Evolutionary conservation across 64 coral and sea anemone genomes (phyloP), one percentile per base, ranked within the genome.

Genomic region (Actinia equina): DNA sequence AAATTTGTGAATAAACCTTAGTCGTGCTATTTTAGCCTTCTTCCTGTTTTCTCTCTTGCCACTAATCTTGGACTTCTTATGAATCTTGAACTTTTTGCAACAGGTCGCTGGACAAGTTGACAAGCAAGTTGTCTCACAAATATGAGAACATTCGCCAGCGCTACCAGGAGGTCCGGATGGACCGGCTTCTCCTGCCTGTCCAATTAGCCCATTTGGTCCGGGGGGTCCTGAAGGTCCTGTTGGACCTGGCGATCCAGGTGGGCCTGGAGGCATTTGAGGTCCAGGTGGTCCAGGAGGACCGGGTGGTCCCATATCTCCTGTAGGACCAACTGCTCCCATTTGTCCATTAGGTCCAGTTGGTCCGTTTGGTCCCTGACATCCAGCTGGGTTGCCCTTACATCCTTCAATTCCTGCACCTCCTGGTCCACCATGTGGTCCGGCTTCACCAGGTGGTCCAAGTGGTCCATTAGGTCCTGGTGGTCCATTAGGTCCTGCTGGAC

Each of bases 401-500:
- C 49, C 49, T 80, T 1, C 1, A 18, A 15, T 44, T 14, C 64
- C 53, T 26, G 11, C 45, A 6, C 77, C 76, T 43, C 70, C 87
- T 12, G 26, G 76, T 30, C 65, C 25, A 16, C 49, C 49, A 43
- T 30, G 49, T 42, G 80, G 88, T 58, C 87, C 77, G 14, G 65
- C 49, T 18, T 80, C 76, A 2, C 77, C 87, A 59, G 77, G 52
- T 18, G 71, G 87, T 55, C 76, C 51, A 59, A 77, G 87, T 17
- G 87, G 49, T 27, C 77, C 76, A 80, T 59, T 54, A 18, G 23
- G 46, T 88, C 87, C 77, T 19, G 71, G 71, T 14, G 76, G 46
- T 79, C 97, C 97, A 62, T 84, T 60, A 0, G 86, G 91, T 49
- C 97, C 97, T 7, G 91, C 77, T 9, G 93, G 94, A 78, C 97